A percentile compares a stretch with the other conserved stretches of the same genome.
These are phyloP conservation scores for Pterocles orientalis DNA, from an alignment of 2,113 vertebrate genomes.

Conservation along the genomic window DNA sequence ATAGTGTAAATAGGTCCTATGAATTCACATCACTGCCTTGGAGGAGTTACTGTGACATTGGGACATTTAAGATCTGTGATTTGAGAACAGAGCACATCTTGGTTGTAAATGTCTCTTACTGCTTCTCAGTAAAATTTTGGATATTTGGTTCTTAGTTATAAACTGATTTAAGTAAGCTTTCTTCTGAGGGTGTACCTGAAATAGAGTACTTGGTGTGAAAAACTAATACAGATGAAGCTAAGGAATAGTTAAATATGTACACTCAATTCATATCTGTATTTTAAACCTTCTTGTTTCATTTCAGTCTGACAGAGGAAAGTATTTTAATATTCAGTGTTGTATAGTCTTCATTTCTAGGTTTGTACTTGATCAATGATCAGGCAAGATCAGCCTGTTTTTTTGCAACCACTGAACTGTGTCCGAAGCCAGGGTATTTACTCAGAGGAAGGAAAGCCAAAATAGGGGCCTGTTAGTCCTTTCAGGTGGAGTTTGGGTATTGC, in stretches of 20 bases:
- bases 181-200: background rate
- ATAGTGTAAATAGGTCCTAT: background rate
- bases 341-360: background rate
- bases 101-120: background rate
- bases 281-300: background rate
- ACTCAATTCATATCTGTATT: background rate
- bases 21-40: background rate
- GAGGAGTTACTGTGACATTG: background rate
- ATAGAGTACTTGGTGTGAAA: background rate
- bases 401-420: background rate
- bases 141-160: background rate
- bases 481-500: background rate
- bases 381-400: background rate
- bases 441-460: background rate
- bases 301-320: background rate
- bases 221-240: background rate
- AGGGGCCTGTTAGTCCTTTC: background rate
- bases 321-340: background rate
- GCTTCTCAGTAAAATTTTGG: background rate
- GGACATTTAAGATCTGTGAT: background rate
- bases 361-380: background rate
- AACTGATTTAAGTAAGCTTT: background rate
- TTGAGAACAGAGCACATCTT: background rate
- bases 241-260: background rate
- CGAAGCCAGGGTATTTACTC: background rate